These are phyloP conservation scores for Oreochromis grahami DNA, from an alignment of 2,797 vertebrate species.

Conservation along the genomic window DNA sequence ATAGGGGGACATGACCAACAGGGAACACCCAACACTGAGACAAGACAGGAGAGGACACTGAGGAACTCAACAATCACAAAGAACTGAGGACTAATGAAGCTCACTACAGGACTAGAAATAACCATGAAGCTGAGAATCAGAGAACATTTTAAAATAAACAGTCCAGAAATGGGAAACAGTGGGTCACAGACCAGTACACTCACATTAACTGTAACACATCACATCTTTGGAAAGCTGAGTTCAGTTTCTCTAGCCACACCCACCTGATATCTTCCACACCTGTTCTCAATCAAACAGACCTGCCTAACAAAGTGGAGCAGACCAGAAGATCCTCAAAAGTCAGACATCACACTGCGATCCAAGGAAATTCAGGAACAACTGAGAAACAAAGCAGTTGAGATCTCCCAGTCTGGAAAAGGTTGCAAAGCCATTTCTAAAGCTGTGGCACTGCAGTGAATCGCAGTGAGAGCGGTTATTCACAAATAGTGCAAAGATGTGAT, in stretches of 20 bases:
- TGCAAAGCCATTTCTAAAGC: background rate
- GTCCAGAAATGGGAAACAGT: background rate
- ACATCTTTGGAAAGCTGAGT: background rate
- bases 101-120: background rate
- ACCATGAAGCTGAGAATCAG: background rate
- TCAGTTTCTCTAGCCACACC: background rate
- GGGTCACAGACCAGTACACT: background rate
- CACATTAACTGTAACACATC: background rate
- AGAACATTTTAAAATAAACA: background rate
- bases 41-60: background rate
- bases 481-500: background rate
- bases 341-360: background rate
- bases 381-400: background rate
- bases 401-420: background rate
- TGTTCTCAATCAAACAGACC: background rate
- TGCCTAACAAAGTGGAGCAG: background rate
- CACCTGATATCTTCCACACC: background rate
- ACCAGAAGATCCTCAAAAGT: background rate
- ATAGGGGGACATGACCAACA: background rate
- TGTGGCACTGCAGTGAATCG: background rate
- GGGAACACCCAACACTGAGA: background rate
- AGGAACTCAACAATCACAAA: background rate
- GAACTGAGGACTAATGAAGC: background rate
- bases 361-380: background rate
- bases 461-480: background rate